Base-by-base conservation (phyloP, 2,113 vertebrate genomes). In the Hyperoodon ampullatus region DNA sequence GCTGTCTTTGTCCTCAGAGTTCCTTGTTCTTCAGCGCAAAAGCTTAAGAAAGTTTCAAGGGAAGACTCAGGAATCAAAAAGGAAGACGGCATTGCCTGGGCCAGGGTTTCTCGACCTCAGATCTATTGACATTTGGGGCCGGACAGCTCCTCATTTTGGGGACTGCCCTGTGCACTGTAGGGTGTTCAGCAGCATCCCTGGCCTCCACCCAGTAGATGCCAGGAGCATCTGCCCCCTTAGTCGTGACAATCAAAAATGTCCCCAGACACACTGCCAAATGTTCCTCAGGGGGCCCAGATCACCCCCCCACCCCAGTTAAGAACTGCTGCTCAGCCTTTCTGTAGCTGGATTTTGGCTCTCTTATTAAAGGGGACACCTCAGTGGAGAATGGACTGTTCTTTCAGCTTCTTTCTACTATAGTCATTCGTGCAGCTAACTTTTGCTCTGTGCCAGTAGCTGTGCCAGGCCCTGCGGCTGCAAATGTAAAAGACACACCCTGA, bases 151-250 rank as follows among this genome's bases (percentile, higher is more conserved):
- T 15, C 42, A 33, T 28, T 39, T 35, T 35, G 33, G 35, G n/a
- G 44, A 5, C 35, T 42, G 28, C 14, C n/a, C 26, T 75, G 71
- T 47, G 24, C 24, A 3, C 3, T 0, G 0, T 26, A 12, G 15
- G 11, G 21, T 42, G 28, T 19, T 74, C 30, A 58, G 81, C 13
- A 58, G 19, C 21, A 53, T 14, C 60, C 18, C 35, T 80, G 44
- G 16, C 28, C 19, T 47, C 65, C 15, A 14, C 61, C 47, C 24
- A 33, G 11, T 28, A 33, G 66, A 16, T 82, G 13, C 33, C 71
- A 23, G 72, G 35, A 61, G 23, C 19, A 28, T 8, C 16, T 0
- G 4, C 28, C 19, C 5, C 23, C 10, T 2, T 21, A 23, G 18
- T 82, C 13, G 0, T 16, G 19, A 63, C 6, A 16, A 8, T 78